Evolutionary conservation across 1,140 invertebrate genomes (phyloP).

Genomic region (Macrostomum lignano): DNA sequence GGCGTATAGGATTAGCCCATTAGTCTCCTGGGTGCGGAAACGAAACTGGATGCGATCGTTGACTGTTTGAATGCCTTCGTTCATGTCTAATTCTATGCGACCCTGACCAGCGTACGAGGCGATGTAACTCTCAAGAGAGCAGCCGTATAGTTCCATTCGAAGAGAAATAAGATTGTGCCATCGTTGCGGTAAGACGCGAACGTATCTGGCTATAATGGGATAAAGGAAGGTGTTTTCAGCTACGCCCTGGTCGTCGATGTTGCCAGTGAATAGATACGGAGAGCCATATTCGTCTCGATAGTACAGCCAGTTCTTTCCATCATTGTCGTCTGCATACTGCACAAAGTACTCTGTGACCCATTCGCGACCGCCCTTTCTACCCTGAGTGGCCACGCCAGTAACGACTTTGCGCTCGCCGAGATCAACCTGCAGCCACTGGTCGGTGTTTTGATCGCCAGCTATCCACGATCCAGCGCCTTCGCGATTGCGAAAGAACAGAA

Average conservation of each 20-base stretch:
- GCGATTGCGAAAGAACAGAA: conserved; percentile 16
- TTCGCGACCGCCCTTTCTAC: conserved; percentile 49
- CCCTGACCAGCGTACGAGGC: too few species aligned
- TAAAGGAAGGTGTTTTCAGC: conserved; percentile 61
- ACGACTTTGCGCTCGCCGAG: conserved; percentile 42
- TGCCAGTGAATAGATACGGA: conserved; percentile 68
- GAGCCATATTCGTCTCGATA: conserved; percentile 39
- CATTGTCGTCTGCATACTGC: conserved; percentile 59
- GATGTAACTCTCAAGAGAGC: too few species aligned
- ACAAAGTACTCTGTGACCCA: conserved; percentile 66
- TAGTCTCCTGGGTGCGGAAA: too few species aligned
- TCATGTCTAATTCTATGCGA: too few species aligned
- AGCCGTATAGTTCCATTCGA: conserved; percentile 69
- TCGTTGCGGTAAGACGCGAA: conserved; percentile 70
- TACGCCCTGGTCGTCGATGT: conserved; percentile 50
- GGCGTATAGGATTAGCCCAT: too few species aligned
- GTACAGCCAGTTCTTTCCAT: conserved; percentile 41
- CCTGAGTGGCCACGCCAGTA: conserved; percentile 48
- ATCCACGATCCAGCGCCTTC: conserved; percentile 62
- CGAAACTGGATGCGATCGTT: too few species aligned
- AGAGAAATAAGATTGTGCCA: conserved; percentile 80
- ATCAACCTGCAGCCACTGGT: conserved; percentile 53
- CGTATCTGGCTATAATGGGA: conserved; percentile 75
- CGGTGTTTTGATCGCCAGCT: conserved; percentile 56
- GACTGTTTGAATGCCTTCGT: too few species aligned